phyloP scores from a whole-genome alignment of 1,140 invertebrate species.

The Plodia interpunctella region DNA sequence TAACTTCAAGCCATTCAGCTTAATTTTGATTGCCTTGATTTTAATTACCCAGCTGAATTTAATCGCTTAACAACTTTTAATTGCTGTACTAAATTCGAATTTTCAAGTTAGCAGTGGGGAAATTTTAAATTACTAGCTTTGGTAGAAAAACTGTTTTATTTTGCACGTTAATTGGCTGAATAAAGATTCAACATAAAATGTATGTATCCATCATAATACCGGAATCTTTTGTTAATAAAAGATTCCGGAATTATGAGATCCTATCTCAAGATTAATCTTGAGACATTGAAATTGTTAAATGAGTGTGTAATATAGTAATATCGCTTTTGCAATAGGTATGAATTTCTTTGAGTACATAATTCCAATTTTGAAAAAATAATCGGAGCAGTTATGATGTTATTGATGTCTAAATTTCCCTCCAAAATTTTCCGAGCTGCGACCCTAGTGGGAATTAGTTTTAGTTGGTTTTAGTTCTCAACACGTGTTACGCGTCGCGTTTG shows the following conservation, averaged over 20 bases:
- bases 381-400: background rate
- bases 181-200: too few species aligned
- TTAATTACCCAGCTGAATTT: background rate
- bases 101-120: background rate
- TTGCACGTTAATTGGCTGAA: too few species aligned
- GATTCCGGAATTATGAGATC: too few species aligned
- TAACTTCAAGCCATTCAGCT: background rate
- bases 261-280: background rate
- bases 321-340: too few species aligned
- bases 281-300: too few species aligned
- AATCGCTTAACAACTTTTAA: background rate
- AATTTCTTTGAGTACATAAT: background rate
- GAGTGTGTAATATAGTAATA: too few species aligned
- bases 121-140: background rate
- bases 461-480: constrained; percentile 33
- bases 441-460: constrained; percentile 30
- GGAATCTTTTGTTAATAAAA: too few species aligned
- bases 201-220: too few species aligned
- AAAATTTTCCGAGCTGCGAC: background rate
- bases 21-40: background rate
- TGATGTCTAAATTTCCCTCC: background rate
- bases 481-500: constrained; percentile 41
- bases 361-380: too few species aligned
- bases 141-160: too few species aligned
- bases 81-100: background rate